Base-by-base conservation (phyloP, 2,113 vertebrate species). In the Lontra canadensis region DNA sequence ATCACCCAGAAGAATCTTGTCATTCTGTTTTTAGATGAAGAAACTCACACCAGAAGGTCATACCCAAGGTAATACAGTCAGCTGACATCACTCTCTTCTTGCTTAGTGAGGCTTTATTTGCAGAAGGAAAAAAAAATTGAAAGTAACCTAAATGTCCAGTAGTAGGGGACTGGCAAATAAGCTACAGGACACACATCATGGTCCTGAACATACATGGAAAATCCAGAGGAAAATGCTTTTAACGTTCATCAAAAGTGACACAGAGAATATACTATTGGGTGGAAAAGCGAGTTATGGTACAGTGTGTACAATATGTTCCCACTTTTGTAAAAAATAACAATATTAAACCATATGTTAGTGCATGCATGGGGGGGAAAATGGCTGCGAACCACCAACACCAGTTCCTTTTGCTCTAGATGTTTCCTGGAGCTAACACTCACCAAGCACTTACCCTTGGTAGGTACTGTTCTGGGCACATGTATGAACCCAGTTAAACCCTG, bases 21-120 rank as follows among this genome's bases (percentile, higher is more conserved):
- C 73, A 71, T 55, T 92, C 94, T 81, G 20, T 76, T 86, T 94
- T 87, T 76, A 78, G 25, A 63, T 42, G 49, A 89, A 85, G 65
- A 95, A 85, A 76, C 59, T n/a, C 80, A 96, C 49, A 86, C 34
- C 55, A 83, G 52, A 87, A 96, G 52, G 31, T 57, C 69, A 95
- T 11, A 69, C 14, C 59, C 59, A 78, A 91, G 47, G 76, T 88
- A 82, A 85, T 21, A 20, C 10, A 82, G 18, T 59, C 71, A 61
- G 15, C 18, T 69, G 87, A 55, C 25, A 84, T 36, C 47, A 5
- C 7, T 59, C 29, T 74, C 20, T 88, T 88, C 36, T 94, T 94
- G 61, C 55, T 73, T 47, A 67, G 8, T 6, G 0, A 21, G 74
- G 26, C 11, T 88, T 87, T 79, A 49, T 91, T 94, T 49, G 94